These are phyloP conservation scores for Acrocyrtus sp. DNA, from an alignment of 2,888 invertebrate species.

Conservation along the genomic window DNA sequence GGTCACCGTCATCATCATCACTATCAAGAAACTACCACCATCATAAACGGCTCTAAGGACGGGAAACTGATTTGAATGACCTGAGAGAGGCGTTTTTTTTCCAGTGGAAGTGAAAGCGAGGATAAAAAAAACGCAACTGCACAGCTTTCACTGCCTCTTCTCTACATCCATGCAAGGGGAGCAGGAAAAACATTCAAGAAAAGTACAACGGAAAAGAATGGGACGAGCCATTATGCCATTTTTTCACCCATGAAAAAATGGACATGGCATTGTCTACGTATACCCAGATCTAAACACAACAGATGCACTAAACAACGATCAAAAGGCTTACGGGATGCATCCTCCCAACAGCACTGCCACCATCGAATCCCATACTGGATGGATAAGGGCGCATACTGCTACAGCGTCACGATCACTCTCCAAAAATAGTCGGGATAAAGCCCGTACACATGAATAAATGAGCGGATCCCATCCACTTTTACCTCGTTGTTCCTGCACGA, in stretches of 20 bases:
- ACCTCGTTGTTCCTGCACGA: too few species aligned
- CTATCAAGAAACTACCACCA: background rate
- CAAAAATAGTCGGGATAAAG: background rate
- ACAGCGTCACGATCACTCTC: too few species aligned
- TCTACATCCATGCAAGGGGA: too few species aligned
- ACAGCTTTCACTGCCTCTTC: too few species aligned
- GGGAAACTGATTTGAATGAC: slow-evolving; percentile 56
- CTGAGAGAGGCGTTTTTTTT: too few species aligned
- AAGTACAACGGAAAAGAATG: too few species aligned
- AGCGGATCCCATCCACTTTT: background rate
- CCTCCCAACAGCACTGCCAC: background rate
- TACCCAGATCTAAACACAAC: background rate
- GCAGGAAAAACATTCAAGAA: too few species aligned
- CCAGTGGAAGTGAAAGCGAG: background rate
- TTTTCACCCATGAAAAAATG: background rate
- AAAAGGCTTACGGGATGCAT: background rate
- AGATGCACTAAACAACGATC: background rate
- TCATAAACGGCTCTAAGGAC: slow-evolving; percentile 4
- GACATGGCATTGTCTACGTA: background rate
- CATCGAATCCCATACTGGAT: too few species aligned
- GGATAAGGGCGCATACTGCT: too few species aligned
- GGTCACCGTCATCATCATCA: slow-evolving; percentile 28
- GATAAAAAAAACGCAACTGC: too few species aligned
- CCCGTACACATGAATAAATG: background rate
- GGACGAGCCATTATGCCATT: background rate